phyloP scores from a whole-genome alignment of 37 sponge, comb jelly and placozoan species.

The Aplysina aerophoba region DNA sequence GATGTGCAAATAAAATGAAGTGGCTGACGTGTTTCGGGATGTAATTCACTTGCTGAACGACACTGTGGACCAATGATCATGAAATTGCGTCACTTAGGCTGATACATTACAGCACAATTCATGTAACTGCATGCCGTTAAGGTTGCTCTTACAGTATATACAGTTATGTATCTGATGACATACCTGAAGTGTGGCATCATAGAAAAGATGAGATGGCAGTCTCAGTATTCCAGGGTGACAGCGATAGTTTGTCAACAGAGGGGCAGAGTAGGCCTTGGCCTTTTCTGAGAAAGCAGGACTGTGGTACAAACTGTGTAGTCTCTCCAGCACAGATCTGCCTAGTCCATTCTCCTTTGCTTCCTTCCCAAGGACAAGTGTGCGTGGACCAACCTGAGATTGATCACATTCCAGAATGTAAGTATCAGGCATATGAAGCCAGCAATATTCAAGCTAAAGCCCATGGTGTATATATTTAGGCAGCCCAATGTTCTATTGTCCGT shows the following conservation, averaged over 20 bases:
- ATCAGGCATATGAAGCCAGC: too few relatives aligned
- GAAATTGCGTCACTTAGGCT: too few relatives aligned
- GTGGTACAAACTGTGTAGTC: constrained; percentile 48
- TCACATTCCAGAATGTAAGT: neutral
- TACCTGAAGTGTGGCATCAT: constrained; percentile 53
- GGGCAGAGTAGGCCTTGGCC: neutral
- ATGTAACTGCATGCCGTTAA: too few relatives aligned
- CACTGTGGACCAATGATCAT: neutral
- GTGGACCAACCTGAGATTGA: constrained; percentile 77
- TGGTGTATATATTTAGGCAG: too few relatives aligned
- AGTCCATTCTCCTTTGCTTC: constrained; percentile 68
- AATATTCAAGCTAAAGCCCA: too few relatives aligned
- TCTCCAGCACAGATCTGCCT: constrained; percentile 52
- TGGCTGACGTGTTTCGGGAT: constrained; percentile 15
- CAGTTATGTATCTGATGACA: neutral
- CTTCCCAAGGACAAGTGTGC: constrained; percentile 65
- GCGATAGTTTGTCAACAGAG: constrained; percentile 63
- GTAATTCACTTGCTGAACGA: neutral
- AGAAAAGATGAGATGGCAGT: constrained; percentile 73
- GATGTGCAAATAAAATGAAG: constrained; percentile 39
- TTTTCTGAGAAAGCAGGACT: neutral
- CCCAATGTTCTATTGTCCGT: too few relatives aligned
- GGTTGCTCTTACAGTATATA: too few relatives aligned
- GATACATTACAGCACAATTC: too few relatives aligned
- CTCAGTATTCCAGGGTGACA: constrained; percentile 58